phyloP scores from a whole-genome alignment of 2,888 invertebrate genomes.

The Noctuana brunneofusca region DNA sequence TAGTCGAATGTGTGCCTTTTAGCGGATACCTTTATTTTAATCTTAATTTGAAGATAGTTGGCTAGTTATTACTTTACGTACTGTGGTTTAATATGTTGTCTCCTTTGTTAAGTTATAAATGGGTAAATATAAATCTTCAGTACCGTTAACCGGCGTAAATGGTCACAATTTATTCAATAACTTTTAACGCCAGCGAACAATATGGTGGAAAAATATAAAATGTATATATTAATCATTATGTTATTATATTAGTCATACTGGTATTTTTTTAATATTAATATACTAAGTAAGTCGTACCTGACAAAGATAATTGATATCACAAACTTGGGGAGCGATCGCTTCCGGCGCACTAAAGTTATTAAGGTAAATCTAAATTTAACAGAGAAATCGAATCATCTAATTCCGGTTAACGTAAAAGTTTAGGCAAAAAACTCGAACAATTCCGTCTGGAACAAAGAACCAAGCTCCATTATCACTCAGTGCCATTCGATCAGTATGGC shows the following conservation, averaged over 20 bases:
- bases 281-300: no score
- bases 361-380: background rate
- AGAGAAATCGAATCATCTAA: slow-evolving; percentile 2
- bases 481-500: slow-evolving; percentile 45
- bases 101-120: no score
- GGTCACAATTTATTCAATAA: no score
- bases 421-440: background rate
- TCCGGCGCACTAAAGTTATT: background rate
- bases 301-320: background rate
- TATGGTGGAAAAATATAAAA: no score
- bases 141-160: no score
- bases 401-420: background rate
- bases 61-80: no score
- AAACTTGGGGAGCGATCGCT: background rate
- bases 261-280: no score
- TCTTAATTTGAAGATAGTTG: background rate
- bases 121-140: no score
- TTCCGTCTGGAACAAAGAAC: slow-evolving; percentile 34
- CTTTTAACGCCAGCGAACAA: no score
- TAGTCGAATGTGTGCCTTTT: background rate
- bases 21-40: background rate
- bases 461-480: slow-evolving; percentile 44
- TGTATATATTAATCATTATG: no score
- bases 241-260: no score
- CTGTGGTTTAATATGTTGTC: no score